Evolutionary conservation across 2,888 invertebrate species (phyloP), one percentile per base, ranked within the genome.

Genomic region (Microctonus aethiopoides): DNA sequence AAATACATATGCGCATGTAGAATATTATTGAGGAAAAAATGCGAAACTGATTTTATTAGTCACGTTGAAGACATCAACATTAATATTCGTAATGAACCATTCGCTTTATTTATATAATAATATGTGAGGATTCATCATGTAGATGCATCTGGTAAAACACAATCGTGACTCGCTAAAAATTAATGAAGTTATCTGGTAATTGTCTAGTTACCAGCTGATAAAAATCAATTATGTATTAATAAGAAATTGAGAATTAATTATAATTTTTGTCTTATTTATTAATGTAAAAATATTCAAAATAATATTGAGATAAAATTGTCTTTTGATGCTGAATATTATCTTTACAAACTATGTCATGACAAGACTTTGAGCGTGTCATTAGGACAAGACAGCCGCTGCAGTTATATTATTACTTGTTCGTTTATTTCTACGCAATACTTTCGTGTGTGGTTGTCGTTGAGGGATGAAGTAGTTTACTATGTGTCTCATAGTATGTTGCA

Each of bases 361-460:
- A n/a, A n/a, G n/a, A n/a, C n/a, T n/a, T n/a, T n/a, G n/a, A n/a
- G n/a, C n/a, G n/a, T n/a, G n/a, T n/a, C n/a, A n/a, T n/a, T n/a
- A n/a, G n/a, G n/a, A n/a, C 46, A 46, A 46, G 7, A 16, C 46
- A 46, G 46, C 46, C 16, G 46, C 46, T 16, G 46, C 51, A 34
- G 51, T 54, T 16, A 20, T 34, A 26, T 20, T 51, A 62, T 63
- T 20, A 20, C 32, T 22, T 20, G n/a, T n/a, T n/a, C n/a, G n/a
- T n/a, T n/a, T n/a, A n/a, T 70, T 67, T 70, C 66, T 62, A 70
- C 65, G 62, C 62, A 34, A 66, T 70, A 29, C 34, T 69, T 69
- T 64, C 59, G 64, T 69, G 46, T 24, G 32, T 57, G 26, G 39
- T 36, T 46, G 51, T 16, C 16, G 16, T 16, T 16, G 16, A 16